Percentiles rank a stretch among this genome's conserved stretches.
Conservation (phyloP, 1,140 invertebrate genomes). For the Drosophila funebris region DNA sequence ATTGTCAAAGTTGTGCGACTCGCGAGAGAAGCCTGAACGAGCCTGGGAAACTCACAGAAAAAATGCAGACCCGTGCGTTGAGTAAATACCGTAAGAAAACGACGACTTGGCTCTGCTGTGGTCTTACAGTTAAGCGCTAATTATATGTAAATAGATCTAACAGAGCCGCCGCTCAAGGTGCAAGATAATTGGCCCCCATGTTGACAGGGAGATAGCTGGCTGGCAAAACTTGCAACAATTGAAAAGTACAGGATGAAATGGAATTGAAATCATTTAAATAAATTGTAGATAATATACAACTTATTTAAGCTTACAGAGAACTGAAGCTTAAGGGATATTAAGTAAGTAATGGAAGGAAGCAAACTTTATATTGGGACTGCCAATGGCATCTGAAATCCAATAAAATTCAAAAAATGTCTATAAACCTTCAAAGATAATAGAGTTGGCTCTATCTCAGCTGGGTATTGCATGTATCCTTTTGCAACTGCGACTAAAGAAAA, state of each 20-base stretch:
- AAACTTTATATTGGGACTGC: too few species aligned
- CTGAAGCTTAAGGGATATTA: too few species aligned
- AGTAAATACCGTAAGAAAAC: slow-evolving; percentile 26
- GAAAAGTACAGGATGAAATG: background rate
- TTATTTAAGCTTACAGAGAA: too few species aligned
- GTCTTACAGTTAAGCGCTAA: slow-evolving; percentile 59
- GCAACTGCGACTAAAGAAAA: background rate
- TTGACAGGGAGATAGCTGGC: slow-evolving; percentile 2
- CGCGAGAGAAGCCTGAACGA: slow-evolving; percentile 28
- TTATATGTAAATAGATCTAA: slow-evolving; percentile 77
- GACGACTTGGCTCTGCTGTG: slow-evolving; percentile 26
- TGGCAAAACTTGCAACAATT: slow-evolving; percentile 21
- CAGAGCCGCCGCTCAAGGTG: slow-evolving; percentile 47
- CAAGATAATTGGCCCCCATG: slow-evolving; percentile 64
- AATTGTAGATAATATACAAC: background rate
- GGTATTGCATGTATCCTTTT: background rate
- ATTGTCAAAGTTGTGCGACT: slow-evolving; percentile 68
- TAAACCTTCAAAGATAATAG: too few species aligned
- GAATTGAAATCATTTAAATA: background rate
- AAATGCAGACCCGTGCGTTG: slow-evolving; percentile 24
- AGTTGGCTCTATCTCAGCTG: background rate
- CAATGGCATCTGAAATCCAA: too few species aligned
- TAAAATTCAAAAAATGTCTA: too few species aligned
- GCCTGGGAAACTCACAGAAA: slow-evolving; percentile 31
- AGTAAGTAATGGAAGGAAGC: too few species aligned